Base-by-base conservation (phyloP, 2,888 invertebrate genomes). In the Leucozona laternaria region DNA sequence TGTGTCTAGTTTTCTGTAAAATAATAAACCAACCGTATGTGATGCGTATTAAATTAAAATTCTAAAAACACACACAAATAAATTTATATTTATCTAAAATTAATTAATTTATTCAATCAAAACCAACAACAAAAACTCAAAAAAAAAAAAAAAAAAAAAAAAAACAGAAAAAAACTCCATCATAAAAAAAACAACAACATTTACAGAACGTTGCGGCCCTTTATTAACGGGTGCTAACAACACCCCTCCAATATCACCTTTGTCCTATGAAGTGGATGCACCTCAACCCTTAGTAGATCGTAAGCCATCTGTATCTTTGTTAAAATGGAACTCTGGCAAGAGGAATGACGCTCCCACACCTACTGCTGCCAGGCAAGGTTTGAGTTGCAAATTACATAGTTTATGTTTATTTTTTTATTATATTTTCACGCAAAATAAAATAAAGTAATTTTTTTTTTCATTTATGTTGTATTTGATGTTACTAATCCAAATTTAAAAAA, bases 141-240 rank as follows among this genome's bases (percentile, higher is more conserved):
- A 64, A 62, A 79, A 13, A 37, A 25, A 60, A 48, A 48, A 45
- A 73, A 64, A 62, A 79, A 13, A 37, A 25, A 60, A 48, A 48
- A 75, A 70, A 60, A 28, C 25, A 60, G 73, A 73, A 66, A 66
- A 75, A 83, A 80, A 75, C 62, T 84, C 71, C 84, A 79, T 79
- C 79, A 79, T 66, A 58, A 55, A 76, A 76, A 86, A 79, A 89
- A 88, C 40, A 31, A 31, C 31, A 31, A 88, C 86, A 88, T 83
- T 83, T 83, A 88, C 94, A 96, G 96, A 96, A 93, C 94, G 95
- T 94, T 96, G 96, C 93, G 96, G 96, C 90, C 95, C 96, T 90
- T 94, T 95, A 60, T 90, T 92, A 91, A 93, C 95, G 90, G 94
- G 94, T 89, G 91, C 92, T 72, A 68, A 81, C 91, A 92, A 92